These are phyloP conservation scores for Synanthedon andrenaeformis DNA, from an alignment of 2,888 invertebrate genomes.

Conservation along the genomic window DNA sequence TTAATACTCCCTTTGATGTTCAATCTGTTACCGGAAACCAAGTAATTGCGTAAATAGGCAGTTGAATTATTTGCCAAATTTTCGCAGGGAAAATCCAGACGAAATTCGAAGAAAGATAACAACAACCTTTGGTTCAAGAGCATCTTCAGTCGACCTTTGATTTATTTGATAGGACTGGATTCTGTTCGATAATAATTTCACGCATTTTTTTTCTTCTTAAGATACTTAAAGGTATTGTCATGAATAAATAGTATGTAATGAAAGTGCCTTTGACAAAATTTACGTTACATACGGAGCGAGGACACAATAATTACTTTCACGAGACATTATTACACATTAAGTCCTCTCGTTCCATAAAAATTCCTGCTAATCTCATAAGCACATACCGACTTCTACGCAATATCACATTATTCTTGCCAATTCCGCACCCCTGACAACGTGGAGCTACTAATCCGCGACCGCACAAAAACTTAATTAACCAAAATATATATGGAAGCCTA, in stretches of 20 bases:
- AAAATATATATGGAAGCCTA: conserved; percentile 58
- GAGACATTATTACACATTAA: background rate
- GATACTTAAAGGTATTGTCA: no score
- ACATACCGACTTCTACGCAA: conserved; percentile 9
- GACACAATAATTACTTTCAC: background rate
- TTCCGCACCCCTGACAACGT: conserved; percentile 22
- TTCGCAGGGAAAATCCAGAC: background rate
- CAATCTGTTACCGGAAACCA: conserved; percentile 59
- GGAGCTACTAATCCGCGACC: conserved; percentile 43
- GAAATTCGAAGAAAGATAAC: background rate
- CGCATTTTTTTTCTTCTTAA: no score
- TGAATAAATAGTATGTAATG: no score
- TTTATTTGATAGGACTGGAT: background rate
- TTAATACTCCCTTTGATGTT: conserved; percentile 65
- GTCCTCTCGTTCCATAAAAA: background rate
- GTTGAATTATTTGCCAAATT: conserved; percentile 3
- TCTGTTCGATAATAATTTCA: no score
- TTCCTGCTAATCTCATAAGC: conserved; percentile 3
- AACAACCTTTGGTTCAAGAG: background rate
- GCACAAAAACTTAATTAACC: conserved; percentile 68
- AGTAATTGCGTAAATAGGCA: conserved; percentile 44
- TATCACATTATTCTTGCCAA: conserved; percentile 32
- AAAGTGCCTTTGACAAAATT: no score
- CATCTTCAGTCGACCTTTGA: background rate
- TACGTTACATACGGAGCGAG: background rate